Conservation (phyloP, 2,797 vertebrate genomes). For the Microctenopoma lineatum region DNA sequence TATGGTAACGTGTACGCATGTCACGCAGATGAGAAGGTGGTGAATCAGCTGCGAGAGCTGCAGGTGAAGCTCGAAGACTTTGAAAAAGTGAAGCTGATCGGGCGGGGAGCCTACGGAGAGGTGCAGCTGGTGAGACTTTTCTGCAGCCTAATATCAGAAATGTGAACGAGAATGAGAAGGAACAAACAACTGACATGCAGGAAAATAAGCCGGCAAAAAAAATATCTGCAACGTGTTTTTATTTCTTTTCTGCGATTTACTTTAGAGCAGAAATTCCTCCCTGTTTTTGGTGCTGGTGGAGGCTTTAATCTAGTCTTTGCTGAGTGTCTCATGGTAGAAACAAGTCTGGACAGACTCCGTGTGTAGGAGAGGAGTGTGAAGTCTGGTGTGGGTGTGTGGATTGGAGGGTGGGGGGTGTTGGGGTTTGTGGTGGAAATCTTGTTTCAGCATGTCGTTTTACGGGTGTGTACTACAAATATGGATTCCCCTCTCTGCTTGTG, state of each 20-base stretch:
- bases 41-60: conserved; percentile 89
- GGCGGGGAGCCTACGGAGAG: conserved; percentile 96
- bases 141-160: neutral
- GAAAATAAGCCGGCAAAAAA: neutral
- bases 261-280: neutral
- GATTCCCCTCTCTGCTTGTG: conserved; percentile 13
- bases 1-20: conserved; percentile 2
- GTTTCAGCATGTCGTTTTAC: conserved; percentile 66
- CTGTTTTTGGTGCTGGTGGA: conserved; percentile 11
- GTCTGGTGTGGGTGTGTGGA: conserved; percentile 45
- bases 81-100: conserved; percentile 95
- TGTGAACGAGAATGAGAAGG: conserved; percentile 59
- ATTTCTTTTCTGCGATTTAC: too few species aligned
- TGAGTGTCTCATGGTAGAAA: conserved; percentile 39
- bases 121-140: conserved; percentile 93
- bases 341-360: conserved; percentile 69
- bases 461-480: conserved; percentile 54
- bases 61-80: conserved; percentile 97
- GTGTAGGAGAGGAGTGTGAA: conserved; percentile 53
- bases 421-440: conserved; percentile 55
- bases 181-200: conserved; percentile 33
- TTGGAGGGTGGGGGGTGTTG: conserved; percentile 4
- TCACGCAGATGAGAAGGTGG: conserved; percentile 91
- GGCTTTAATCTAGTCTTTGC: conserved; percentile 36
- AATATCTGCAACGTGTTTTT: conserved; percentile 7